Evolutionary conservation across 2,888 invertebrate genomes (phyloP).

Genomic region (Scaptomyza tumidula): DNA sequence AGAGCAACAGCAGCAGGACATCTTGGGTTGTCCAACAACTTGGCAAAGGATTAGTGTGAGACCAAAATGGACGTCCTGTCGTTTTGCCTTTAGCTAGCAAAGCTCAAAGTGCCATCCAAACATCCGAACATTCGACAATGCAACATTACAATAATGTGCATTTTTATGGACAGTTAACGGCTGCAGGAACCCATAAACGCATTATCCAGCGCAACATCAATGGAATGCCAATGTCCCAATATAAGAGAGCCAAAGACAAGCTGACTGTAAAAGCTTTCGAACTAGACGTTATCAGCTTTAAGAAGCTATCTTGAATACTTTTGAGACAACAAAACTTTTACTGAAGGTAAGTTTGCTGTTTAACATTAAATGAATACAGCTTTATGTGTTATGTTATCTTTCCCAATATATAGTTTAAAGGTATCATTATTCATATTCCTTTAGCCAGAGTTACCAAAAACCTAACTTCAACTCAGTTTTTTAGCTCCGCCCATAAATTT

Average conservation of each 20-base stretch:
- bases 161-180: constrained; percentile 79
- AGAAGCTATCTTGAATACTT: not conserved
- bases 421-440: not conserved
- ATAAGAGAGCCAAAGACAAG: not conserved
- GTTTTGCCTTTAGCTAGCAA: too few relatives aligned
- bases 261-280: not conserved
- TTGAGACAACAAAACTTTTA: not conserved
- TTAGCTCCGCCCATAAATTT: constrained; percentile 6
- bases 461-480: not conserved
- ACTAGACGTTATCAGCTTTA: not conserved
- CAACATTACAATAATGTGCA: constrained; percentile 81
- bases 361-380: too few relatives aligned
- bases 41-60: constrained; percentile 40
- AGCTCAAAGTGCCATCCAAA: constrained; percentile 61
- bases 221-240: constrained; percentile 62
- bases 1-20: constrained; percentile 42
- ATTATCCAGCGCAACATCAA: constrained; percentile 67
- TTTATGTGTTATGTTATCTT: not conserved
- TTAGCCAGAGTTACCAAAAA: not conserved
- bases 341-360: not conserved
- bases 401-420: not conserved
- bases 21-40: constrained; percentile 33
- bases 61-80: constrained; percentile 51
- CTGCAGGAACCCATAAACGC: constrained; percentile 76
- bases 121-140: constrained; percentile 55